Percentiles rank a stretch among this genome's conserved stretches.
Evolutionary conservation across 2,888 invertebrate species (phyloP).

Genomic region (Bombylius discolor): DNA sequence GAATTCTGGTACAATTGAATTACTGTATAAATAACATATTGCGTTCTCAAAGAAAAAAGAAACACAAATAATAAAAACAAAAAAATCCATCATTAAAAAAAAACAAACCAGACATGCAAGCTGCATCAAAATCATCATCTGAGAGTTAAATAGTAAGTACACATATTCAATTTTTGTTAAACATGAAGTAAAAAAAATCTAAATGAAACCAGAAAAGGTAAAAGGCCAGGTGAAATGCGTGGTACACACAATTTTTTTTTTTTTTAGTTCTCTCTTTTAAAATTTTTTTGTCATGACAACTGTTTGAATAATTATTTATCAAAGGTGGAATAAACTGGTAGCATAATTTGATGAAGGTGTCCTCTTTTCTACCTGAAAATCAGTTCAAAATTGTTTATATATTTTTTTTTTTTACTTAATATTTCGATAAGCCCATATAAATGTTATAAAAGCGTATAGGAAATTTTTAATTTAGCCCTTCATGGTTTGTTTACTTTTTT

Average conservation of each 20-base stretch:
- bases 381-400: background rate
- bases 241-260: background rate
- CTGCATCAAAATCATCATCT: too few species aligned
- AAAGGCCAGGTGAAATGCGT: background rate
- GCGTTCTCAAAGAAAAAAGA: too few species aligned
- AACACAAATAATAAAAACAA: too few species aligned
- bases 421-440: too few species aligned
- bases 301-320: background rate
- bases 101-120: too few species aligned
- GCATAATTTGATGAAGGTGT: background rate
- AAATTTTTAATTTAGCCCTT: background rate
- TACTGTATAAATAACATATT: too few species aligned
- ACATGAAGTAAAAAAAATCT: background rate
- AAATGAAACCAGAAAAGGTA: background rate
- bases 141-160: too few species aligned
- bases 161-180: too few species aligned
- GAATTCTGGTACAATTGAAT: too few species aligned
- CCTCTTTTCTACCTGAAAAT: background rate
- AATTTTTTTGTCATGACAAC: background rate
- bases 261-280: background rate
- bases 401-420: background rate
- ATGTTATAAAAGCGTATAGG: too few species aligned
- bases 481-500: background rate
- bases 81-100: too few species aligned
- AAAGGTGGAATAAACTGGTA: background rate